Evolutionary conservation across 2,888 invertebrate species (phyloP).

Genomic region (Megalurothrips usitatus): DNA sequence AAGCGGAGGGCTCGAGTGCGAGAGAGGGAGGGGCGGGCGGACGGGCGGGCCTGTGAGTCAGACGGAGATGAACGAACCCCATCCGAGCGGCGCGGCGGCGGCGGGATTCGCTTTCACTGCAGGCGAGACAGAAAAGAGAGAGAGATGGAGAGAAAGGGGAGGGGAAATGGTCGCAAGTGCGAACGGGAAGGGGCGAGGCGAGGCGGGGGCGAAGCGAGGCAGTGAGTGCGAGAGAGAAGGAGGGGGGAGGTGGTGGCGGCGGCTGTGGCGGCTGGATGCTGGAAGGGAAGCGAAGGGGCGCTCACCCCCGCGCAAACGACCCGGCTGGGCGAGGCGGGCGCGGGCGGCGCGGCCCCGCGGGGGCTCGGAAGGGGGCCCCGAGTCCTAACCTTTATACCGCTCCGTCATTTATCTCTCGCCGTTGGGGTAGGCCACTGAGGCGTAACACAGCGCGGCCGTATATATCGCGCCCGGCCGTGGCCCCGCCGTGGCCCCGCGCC

Average conservation of each 20-base stretch:
- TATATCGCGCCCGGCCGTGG: neutral
- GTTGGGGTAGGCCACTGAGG: constrained; percentile 23
- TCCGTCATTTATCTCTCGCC: constrained; percentile 12
- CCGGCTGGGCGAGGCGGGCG: neutral
- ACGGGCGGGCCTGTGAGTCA: neutral
- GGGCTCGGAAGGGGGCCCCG: neutral
- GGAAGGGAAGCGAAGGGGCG: neutral
- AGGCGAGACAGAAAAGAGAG: neutral
- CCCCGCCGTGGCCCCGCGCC: too few relatives aligned
- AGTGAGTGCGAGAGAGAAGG: constrained; percentile 29
- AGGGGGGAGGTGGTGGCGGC: neutral
- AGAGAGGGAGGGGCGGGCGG: neutral
- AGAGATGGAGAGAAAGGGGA: constrained; percentile 20
- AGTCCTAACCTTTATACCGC: constrained; percentile 24
- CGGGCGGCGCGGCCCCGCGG: neutral
- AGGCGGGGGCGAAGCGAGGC: constrained; percentile 2
- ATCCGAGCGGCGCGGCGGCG: neutral
- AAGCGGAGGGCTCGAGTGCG: constrained; percentile 31
- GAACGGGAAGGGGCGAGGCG: constrained; percentile 33
- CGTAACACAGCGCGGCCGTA: neutral
- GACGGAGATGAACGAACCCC: neutral
- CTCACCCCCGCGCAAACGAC: neutral
- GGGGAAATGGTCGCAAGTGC: constrained; percentile 27
- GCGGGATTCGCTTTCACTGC: neutral
- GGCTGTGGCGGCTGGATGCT: constrained; percentile 28